Evolutionary conservation across 2,888 invertebrate genomes (phyloP).

Genomic region (Neelides folsomi): DNA sequence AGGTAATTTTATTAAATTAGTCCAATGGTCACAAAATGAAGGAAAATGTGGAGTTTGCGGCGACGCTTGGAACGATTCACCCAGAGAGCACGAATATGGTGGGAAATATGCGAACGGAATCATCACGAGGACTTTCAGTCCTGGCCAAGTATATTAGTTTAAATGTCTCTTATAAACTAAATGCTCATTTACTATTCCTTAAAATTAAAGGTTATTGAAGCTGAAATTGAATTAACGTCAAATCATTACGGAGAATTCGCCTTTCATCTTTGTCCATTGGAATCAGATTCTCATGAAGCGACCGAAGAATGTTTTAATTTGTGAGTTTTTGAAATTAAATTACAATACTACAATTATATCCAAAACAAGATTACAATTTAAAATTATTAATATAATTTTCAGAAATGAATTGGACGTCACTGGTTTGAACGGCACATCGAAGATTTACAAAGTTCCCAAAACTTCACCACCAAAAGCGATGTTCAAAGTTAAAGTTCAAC

Average conservation of each 20-base stretch:
- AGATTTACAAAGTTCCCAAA: conserved; percentile 56
- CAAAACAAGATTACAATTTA: too few species aligned
- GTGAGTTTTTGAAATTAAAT: conserved; percentile 36
- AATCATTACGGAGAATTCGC: conserved; percentile 60
- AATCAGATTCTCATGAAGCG: conserved; percentile 61
- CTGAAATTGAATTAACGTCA: conserved; percentile 75
- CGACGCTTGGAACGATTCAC: conserved; percentile 61
- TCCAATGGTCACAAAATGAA: conserved; percentile 25
- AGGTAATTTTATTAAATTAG: neutral
- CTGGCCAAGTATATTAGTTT: conserved; percentile 54
- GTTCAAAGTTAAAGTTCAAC: conserved; percentile 56
- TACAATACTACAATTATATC: too few species aligned
- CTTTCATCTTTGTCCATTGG: conserved; percentile 71
- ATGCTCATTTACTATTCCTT: neutral
- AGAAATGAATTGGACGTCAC: conserved; percentile 60
- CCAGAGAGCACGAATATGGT: conserved; percentile 78
- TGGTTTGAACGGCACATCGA: conserved; percentile 50
- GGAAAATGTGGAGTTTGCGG: conserved; percentile 85
- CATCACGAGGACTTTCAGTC: conserved; percentile 63
- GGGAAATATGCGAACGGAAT: conserved; percentile 76
- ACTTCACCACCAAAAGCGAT: conserved; percentile 39
- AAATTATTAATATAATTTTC: too few species aligned
- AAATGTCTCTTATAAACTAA: neutral
- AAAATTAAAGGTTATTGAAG: conserved; percentile 56
- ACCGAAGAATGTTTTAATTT: conserved; percentile 71